Conservation (phyloP, 2,888 invertebrate genomes). For the Tetranychus truncatus region DNA sequence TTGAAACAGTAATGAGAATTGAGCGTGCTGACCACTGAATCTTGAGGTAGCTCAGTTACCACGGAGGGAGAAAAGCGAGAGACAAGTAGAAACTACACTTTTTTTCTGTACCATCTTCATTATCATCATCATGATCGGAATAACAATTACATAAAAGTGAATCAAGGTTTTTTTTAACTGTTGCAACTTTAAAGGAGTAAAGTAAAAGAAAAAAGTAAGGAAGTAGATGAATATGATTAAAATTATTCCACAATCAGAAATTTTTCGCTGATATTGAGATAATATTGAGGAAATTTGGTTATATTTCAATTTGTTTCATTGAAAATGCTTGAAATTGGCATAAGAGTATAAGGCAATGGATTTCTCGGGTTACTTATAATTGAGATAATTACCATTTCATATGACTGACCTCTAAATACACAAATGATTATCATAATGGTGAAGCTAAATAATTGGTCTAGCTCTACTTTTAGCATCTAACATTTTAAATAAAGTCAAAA, state of each 20-base stretch:
- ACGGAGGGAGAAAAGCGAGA: background rate
- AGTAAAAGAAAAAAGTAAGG: background rate
- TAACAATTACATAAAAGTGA: background rate
- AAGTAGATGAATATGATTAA: background rate
- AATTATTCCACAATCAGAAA: background rate
- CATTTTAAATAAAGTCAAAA: too few relatives aligned
- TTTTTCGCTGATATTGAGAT: too few relatives aligned
- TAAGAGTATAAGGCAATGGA: background rate
- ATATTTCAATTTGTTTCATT: too few relatives aligned
- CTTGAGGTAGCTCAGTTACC: background rate
- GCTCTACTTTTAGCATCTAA: too few relatives aligned
- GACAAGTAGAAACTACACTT: background rate
- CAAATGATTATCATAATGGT: background rate
- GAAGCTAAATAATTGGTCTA: too few relatives aligned
- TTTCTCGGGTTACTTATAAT: background rate
- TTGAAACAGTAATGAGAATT: background rate
- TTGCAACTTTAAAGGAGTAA: too few relatives aligned
- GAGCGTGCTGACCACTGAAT: constrained; percentile 5
- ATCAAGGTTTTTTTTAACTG: too few relatives aligned
- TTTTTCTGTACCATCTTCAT: background rate
- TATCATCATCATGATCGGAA: background rate
- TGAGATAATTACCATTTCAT: background rate
- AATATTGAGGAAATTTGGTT: too few relatives aligned
- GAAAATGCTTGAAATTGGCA: background rate
- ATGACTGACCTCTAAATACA: background rate